Evolutionary conservation across 2,888 invertebrate genomes (phyloP).

Genomic region (Sicus ferrugineus): DNA sequence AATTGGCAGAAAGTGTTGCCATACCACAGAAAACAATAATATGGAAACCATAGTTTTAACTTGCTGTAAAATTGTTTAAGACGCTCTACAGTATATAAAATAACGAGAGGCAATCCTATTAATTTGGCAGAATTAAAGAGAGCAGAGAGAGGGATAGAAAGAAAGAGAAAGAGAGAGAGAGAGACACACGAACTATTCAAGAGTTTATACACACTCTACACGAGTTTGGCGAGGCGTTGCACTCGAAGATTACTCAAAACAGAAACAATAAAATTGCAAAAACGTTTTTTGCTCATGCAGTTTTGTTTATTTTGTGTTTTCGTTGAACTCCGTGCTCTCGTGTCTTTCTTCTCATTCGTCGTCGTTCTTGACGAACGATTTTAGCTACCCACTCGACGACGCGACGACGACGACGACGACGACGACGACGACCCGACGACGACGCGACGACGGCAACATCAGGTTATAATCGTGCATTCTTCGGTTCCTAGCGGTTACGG

Average conservation of each 20-base stretch:
- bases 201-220: slow-evolving; percentile 1
- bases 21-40: slow-evolving; percentile 11
- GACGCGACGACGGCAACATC: not conserved
- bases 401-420: not conserved
- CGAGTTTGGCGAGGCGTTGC: not conserved
- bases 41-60: not conserved
- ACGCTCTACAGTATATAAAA: not conserved
- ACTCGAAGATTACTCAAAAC: not conserved
- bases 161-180: slow-evolving; percentile 3
- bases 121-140: not conserved
- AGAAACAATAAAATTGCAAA: slow-evolving; percentile 24
- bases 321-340: not conserved
- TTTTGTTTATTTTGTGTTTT: slow-evolving; percentile 14
- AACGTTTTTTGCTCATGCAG: not conserved
- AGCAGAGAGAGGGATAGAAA: not conserved
- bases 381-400: slow-evolving; percentile 23
- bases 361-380: not conserved
- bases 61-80: not conserved
- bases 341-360: not conserved
- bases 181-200: not conserved
- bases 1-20: not conserved
- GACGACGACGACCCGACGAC: not conserved
- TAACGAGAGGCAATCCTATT: not conserved
- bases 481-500: slow-evolving; percentile 8
- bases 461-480: slow-evolving; percentile 13